phyloP scores from a whole-genome alignment of 2,797 vertebrate species.

The Taeniopygia guttata region DNA sequence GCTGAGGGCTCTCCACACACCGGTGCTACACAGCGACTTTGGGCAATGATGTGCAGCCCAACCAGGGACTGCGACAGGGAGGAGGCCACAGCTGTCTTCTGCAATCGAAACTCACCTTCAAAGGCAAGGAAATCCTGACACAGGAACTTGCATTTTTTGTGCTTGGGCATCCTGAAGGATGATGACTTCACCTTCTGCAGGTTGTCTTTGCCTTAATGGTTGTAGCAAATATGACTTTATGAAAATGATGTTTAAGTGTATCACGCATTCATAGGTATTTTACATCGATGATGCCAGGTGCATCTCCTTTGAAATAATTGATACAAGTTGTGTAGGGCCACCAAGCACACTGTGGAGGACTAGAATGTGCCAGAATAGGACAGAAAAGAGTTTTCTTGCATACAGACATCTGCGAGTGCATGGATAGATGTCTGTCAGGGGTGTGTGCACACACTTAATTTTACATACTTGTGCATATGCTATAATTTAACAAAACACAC shows the following conservation, averaged over 20 bases:
- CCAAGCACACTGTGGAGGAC: neutral
- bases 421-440: neutral
- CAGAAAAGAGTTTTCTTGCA: neutral
- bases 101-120: neutral
- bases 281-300: neutral
- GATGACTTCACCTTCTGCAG: neutral
- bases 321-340: neutral
- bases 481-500: neutral
- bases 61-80: neutral
- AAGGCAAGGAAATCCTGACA: neutral
- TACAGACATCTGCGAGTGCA: neutral
- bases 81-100: neutral
- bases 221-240: neutral
- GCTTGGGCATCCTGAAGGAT: neutral
- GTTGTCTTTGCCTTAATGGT: neutral
- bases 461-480: neutral
- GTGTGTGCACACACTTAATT: neutral
- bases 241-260: neutral
- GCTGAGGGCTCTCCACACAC: neutral
- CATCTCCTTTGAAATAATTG: neutral
- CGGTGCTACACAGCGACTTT: neutral
- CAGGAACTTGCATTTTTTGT: fast-evolving
- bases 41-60: neutral
- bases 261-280: neutral
- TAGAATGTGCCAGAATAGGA: neutral